phyloP scores from a whole-genome alignment of 2,888 invertebrate genomes.

The Ernsta delagoae region DNA sequence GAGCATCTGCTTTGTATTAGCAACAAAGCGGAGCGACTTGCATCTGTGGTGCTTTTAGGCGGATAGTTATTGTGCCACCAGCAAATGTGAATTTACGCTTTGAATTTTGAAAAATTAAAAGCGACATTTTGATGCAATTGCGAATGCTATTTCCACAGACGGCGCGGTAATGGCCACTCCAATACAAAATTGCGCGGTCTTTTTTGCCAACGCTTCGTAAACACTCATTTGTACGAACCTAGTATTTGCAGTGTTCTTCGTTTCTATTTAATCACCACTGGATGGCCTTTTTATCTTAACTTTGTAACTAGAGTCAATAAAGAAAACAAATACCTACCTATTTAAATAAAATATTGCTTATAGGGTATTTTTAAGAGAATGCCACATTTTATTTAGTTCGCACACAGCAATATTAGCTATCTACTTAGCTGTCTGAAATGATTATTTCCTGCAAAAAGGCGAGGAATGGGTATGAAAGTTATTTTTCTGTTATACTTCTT shows the following conservation, averaged over 20 bases:
- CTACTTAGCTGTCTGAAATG: neutral
- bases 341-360: neutral
- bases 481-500: slow-evolving; percentile 20
- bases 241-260: slow-evolving; percentile 55
- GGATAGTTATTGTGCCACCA: slow-evolving; percentile 72
- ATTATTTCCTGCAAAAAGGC: neutral
- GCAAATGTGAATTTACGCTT: slow-evolving; percentile 79
- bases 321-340: neutral
- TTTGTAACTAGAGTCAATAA: neutral
- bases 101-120: slow-evolving; percentile 82
- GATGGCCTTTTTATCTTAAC: slow-evolving; percentile 13
- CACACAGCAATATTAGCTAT: neutral
- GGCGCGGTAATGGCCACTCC: slow-evolving; percentile 80
- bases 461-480: neutral
- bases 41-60: slow-evolving; percentile 76
- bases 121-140: slow-evolving; percentile 80
- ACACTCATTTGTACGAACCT: slow-evolving; percentile 64
- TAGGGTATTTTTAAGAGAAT: neutral
- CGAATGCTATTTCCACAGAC: slow-evolving; percentile 74
- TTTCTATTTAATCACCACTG: slow-evolving; percentile 52
- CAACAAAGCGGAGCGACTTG: slow-evolving; percentile 71
- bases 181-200: slow-evolving; percentile 68
- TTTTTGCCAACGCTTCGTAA: slow-evolving; percentile 70
- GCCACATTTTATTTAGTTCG: too few relatives aligned
- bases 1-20: slow-evolving; percentile 70